Evolutionary conservation across 2,113 vertebrate species (phyloP).

Genomic region (Camelus dromedarius): DNA sequence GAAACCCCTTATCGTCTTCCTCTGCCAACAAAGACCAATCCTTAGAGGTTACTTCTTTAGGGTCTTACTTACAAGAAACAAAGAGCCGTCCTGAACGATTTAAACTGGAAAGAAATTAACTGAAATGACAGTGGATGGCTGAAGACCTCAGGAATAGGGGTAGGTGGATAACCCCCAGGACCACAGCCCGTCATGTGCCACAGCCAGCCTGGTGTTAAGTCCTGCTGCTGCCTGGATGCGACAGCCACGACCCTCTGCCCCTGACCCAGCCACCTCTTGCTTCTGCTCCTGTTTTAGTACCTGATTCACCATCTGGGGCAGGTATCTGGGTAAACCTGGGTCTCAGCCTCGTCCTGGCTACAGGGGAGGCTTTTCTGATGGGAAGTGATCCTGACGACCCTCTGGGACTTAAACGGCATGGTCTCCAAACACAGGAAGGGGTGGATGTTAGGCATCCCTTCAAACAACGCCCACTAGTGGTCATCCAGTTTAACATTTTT

Average conservation of each 20-base stretch:
- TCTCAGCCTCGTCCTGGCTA: background rate
- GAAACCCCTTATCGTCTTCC: fast-evolving
- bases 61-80: background rate
- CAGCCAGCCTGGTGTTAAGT: fast-evolving
- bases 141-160: background rate
- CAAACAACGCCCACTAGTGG: background rate
- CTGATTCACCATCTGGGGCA: background rate
- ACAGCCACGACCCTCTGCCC: background rate
- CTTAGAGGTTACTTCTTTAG: background rate
- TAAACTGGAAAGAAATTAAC: background rate
- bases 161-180: background rate
- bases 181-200: background rate
- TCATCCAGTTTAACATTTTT: background rate
- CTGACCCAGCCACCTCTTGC: fast-evolving
- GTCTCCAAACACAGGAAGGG: background rate
- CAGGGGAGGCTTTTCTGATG: background rate
- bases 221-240: background rate
- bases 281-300: background rate
- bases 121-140: background rate
- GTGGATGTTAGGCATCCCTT: background rate
- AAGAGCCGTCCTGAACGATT: background rate
- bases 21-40: background rate
- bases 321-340: background rate
- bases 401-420: background rate
- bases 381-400: background rate